Base-by-base conservation (phyloP, 2,113 vertebrate species). In the Lasiurus cinereus region DNA sequence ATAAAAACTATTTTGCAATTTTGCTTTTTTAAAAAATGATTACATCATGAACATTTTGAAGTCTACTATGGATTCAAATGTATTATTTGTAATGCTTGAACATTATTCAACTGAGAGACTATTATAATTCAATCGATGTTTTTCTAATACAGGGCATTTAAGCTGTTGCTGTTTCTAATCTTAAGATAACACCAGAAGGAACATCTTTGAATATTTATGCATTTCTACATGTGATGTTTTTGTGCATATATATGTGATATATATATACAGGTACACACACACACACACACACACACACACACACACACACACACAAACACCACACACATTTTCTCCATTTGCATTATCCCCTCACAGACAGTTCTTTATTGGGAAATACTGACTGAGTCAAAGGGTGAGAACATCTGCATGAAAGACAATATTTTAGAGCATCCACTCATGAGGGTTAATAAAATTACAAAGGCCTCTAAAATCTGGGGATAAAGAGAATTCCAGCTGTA, bases 1-100 rank as follows among this genome's bases (percentile, higher is more conserved):
- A 67, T 46, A 89, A 85, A 84, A 66, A 27, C 2, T 22, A 66
- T 19, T 88, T 90, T 91, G 18, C 48, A 50, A 43, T 91, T 91
- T 79, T 62, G 24, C 39, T 50, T 84, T 82, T 84, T 82, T 48
- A 14, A 39, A 80, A 78, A 80, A 21, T 4, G 62, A 29, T 7
- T 48, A 31, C 5, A 39, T 56, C n/a, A 72, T 8, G 21, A 72
- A 54, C 70, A 31, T 59, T 77, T 91, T n/a, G 56, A 77, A 85
- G 18, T 33, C 16, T 70, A 19, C 59, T 31, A 62, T 12, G n/a
- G 33, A 36, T 67, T 92, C 39, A 67, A 8, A 59, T 48, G 12
- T 52, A 50, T 77, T 50, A 54, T 50, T 72, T 82, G 1, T 79
- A 52, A 43, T 33, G 43, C 66, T 64, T 77, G 22, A 64, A 66